Percentiles rank a stretch among this genome's conserved stretches.
Evolutionary conservation across 2,888 invertebrate species (phyloP).

Genomic region (Trichogramma dendrolimi): DNA sequence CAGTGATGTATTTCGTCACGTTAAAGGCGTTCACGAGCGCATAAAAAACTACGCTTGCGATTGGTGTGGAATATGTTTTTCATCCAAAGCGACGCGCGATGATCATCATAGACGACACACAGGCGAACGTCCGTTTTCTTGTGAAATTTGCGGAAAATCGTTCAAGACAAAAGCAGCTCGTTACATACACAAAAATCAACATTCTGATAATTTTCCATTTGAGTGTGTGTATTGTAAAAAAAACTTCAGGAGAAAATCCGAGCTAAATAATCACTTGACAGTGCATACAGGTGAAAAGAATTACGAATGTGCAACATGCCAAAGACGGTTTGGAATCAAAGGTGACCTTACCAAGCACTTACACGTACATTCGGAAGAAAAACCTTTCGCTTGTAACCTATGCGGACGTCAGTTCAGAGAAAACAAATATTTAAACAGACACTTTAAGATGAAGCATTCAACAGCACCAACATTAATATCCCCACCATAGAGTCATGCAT

Average conservation of each 20-base stretch:
- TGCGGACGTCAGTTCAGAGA: slow-evolving; percentile 55
- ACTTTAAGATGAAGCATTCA: slow-evolving; percentile 53
- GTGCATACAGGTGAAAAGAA: slow-evolving; percentile 59
- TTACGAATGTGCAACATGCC: slow-evolving; percentile 55
- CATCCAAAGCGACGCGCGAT: slow-evolving; percentile 48
- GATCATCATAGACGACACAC: slow-evolving; percentile 50
- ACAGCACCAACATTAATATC: too few relatives aligned
- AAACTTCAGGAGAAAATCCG: slow-evolving; percentile 56
- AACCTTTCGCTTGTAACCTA: slow-evolving; percentile 53
- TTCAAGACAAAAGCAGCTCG: slow-evolving; percentile 54
- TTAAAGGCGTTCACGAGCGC: slow-evolving; percentile 48
- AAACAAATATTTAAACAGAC: slow-evolving; percentile 57
- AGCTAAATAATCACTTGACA: slow-evolving; percentile 55
- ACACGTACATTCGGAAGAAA: slow-evolving; percentile 55
- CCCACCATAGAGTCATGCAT: too few relatives aligned
- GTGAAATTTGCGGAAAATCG: slow-evolving; percentile 52
- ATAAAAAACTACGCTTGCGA: slow-evolving; percentile 47
- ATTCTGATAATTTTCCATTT: slow-evolving; percentile 52
- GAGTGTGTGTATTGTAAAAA: slow-evolving; percentile 56
- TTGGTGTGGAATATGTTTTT: slow-evolving; percentile 45
- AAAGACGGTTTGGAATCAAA: slow-evolving; percentile 56
- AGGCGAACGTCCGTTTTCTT: slow-evolving; percentile 47
- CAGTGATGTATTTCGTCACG: slow-evolving; percentile 46
- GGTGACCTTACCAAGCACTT: slow-evolving; percentile 60
- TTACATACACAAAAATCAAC: slow-evolving; percentile 52